These are phyloP conservation scores for Seriola aureovittata DNA, from an alignment of 2,113 vertebrate species.

Conservation along the genomic window DNA sequence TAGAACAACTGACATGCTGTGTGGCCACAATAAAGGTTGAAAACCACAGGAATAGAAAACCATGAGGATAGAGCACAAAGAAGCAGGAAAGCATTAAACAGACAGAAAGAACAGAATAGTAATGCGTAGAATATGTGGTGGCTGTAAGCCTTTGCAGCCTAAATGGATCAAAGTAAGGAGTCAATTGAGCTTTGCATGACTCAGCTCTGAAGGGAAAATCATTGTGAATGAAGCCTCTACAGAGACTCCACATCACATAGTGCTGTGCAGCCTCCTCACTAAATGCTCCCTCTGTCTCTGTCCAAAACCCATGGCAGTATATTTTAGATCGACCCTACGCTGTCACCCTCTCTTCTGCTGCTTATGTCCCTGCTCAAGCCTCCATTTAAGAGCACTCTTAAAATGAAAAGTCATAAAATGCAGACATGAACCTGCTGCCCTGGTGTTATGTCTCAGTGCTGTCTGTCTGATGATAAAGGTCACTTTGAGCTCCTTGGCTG, in stretches of 20 bases:
- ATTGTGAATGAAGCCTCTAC: conserved; percentile 45
- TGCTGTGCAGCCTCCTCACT: conserved; percentile 15
- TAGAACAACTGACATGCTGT: neutral
- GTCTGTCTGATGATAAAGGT: conserved; percentile 68
- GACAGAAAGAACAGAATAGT: neutral
- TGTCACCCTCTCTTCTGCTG: conserved; percentile 30
- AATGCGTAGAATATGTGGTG: conserved; percentile 25
- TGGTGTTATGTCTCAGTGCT: conserved; percentile 29
- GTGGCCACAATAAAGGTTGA: conserved; percentile 12
- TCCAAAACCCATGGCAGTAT: conserved; percentile 7
- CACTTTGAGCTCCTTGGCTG: conserved; percentile 67
- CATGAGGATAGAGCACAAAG: neutral
- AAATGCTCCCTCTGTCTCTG: conserved; percentile 17
- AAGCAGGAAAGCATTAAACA: conserved; percentile 20
- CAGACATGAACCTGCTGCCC: conserved; percentile 29
- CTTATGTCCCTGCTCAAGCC: conserved; percentile 34
- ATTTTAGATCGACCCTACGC: conserved; percentile 30
- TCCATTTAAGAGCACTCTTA: conserved; percentile 47
- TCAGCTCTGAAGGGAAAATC: conserved; percentile 53
- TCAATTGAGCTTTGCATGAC: conserved; percentile 65
- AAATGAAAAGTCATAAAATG: conserved; percentile 69
- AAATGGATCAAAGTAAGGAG: conserved; percentile 60
- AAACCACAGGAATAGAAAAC: neutral
- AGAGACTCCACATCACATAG: conserved; percentile 24
- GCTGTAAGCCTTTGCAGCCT: conserved; percentile 40